These are phyloP conservation scores for Macrophya alboannulata DNA, from an alignment of 2,888 invertebrate genomes.

Conservation along the genomic window DNA sequence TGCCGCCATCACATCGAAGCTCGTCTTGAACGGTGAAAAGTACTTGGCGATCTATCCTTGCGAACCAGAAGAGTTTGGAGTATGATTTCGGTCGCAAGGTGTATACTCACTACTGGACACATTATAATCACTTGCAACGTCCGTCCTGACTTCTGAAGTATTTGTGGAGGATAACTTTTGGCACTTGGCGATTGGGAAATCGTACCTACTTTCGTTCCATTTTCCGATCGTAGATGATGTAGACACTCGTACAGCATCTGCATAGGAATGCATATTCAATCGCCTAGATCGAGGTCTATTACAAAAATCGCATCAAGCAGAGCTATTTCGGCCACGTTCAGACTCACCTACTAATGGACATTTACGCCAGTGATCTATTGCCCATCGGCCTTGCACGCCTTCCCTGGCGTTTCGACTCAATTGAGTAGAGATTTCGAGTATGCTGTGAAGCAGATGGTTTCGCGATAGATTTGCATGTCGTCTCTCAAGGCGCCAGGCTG, in stretches of 20 bases:
- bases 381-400: conserved; percentile 60
- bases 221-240: not conserved
- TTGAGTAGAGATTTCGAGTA: conserved; percentile 4
- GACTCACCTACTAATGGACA: conserved; percentile 60
- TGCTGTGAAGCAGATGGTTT: not conserved
- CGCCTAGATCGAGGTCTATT: not conserved
- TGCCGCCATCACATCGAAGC: not conserved
- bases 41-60: not conserved
- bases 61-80: not conserved
- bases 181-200: conserved; percentile 66
- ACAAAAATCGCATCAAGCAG: not conserved
- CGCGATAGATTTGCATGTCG: conserved; percentile 51
- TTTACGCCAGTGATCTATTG: conserved; percentile 63
- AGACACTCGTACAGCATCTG: conserved; percentile 60
- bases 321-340: not conserved
- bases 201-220: not conserved
- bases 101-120: conserved; percentile 1
- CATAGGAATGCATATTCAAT: conserved; percentile 21
- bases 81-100: not conserved
- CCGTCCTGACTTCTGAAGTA: conserved; percentile 49
- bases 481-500: conserved; percentile 62
- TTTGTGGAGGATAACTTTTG: conserved; percentile 66
- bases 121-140: not conserved
- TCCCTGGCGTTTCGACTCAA: not conserved
- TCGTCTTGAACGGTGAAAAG: not conserved